Percentiles rank a stretch among this genome's conserved stretches.
Conservation (phyloP, 2,113 vertebrate genomes). For the Riparia riparia region DNA sequence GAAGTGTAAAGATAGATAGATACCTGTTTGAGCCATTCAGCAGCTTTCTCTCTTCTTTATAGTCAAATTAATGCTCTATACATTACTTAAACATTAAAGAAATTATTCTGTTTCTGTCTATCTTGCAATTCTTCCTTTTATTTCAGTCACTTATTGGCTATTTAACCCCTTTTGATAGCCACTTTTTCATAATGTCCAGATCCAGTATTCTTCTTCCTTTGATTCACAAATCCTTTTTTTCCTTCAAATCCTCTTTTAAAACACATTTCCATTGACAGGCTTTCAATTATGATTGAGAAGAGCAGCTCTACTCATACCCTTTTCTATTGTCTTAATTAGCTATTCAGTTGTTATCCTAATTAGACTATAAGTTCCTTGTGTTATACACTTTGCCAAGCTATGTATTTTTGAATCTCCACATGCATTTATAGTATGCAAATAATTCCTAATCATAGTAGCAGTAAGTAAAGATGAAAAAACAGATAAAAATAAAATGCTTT, state of each 20-base stretch:
- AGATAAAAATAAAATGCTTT: background rate
- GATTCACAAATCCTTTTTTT: background rate
- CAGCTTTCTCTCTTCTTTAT: background rate
- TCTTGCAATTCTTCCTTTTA: background rate
- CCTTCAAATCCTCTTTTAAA: background rate
- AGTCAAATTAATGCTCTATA: background rate
- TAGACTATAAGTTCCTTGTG: background rate
- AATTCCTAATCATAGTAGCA: background rate
- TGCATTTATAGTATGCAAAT: background rate
- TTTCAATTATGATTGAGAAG: slow-evolving; percentile 32
- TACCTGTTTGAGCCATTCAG: background rate
- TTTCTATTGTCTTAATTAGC: slow-evolving; percentile 8
- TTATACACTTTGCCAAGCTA: background rate
- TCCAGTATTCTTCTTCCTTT: background rate
- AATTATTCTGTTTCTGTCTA: background rate
- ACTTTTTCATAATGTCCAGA: background rate
- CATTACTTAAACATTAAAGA: background rate
- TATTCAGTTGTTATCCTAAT: background rate
- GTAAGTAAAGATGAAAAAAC: background rate
- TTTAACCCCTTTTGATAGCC: background rate
- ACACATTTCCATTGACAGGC: background rate
- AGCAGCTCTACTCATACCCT: background rate
- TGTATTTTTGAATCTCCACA: background rate
- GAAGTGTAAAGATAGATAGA: background rate
- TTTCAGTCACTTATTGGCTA: background rate